phyloP scores from a whole-genome alignment of 2,888 invertebrate species.

The Orthonychiurus folsomi region DNA sequence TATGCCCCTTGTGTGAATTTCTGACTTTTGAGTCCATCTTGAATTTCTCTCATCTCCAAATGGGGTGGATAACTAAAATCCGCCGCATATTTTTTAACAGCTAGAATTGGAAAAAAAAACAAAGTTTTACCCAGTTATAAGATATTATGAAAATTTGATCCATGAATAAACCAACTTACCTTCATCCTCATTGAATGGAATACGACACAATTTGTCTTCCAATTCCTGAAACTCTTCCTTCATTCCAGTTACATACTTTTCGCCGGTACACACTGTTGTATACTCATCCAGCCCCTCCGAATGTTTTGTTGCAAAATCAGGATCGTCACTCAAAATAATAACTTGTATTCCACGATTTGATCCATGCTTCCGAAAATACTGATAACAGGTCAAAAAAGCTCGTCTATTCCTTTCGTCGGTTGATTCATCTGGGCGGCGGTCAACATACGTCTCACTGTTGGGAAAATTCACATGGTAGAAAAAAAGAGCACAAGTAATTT shows the following conservation, averaged over 20 bases:
- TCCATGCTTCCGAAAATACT: constrained; percentile 31
- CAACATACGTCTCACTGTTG: constrained; percentile 85
- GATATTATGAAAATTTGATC: no score
- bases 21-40: constrained; percentile 35
- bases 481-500: neutral
- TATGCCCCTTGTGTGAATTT: constrained; percentile 35
- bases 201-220: constrained; percentile 37
- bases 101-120: constrained; percentile 15
- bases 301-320: constrained; percentile 24
- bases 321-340: constrained; percentile 37
- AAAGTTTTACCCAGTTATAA: neutral
- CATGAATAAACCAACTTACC: no score
- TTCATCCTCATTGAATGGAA: constrained; percentile 38
- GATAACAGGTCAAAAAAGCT: constrained; percentile 53
- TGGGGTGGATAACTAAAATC: constrained; percentile 34
- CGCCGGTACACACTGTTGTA: constrained; percentile 21
- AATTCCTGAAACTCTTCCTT: constrained; percentile 29
- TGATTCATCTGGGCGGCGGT: constrained; percentile 69
- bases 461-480: no score
- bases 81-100: constrained; percentile 22
- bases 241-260: constrained; percentile 30
- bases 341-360: constrained; percentile 21
- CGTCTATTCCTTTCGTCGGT: constrained; percentile 86
- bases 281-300: constrained; percentile 3
- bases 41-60: constrained; percentile 23